phyloP scores from a whole-genome alignment of 2,888 invertebrate species.

The Polydrusus cervinus region DNA sequence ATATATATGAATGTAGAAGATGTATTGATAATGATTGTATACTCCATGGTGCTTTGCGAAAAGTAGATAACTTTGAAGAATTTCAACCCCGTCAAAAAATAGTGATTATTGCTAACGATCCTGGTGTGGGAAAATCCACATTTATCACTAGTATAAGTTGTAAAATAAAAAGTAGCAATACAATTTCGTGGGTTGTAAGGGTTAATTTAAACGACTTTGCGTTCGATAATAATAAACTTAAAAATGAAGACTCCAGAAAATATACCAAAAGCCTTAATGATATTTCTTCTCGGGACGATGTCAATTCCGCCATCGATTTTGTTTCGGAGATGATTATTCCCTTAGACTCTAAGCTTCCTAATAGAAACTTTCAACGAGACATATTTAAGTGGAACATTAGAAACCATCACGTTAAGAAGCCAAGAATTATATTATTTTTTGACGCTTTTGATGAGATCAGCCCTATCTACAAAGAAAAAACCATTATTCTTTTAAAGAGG shows the following conservation, averaged over 20 bases:
- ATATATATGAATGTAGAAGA: conserved; percentile 8
- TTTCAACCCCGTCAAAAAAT: conserved; percentile 25
- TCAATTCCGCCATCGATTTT: conserved; percentile 27
- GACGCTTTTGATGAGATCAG: conserved; percentile 49
- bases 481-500: conserved; percentile 27
- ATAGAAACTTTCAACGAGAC: conserved; percentile 32
- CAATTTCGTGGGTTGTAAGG: conserved; percentile 39
- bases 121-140: conserved; percentile 46
- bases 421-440: conserved; percentile 34
- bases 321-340: conserved; percentile 36
- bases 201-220: conserved; percentile 46
- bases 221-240: conserved; percentile 30
- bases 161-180: conserved; percentile 19
- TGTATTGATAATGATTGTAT: conserved; percentile 14
- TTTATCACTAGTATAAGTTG: conserved; percentile 37
- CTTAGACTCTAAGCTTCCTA: not conserved
- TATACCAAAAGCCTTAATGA: conserved; percentile 37
- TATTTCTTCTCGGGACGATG: conserved; percentile 3
- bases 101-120: conserved; percentile 37
- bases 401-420: not conserved
- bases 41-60: not conserved
- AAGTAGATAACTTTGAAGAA: conserved; percentile 17
- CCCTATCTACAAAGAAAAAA: conserved; percentile 30
- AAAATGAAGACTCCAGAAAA: conserved; percentile 14
- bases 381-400: conserved; percentile 28